These are phyloP conservation scores for Candidula unifasciata DNA, from an alignment of 2,888 invertebrate genomes.

Conservation along the genomic window DNA sequence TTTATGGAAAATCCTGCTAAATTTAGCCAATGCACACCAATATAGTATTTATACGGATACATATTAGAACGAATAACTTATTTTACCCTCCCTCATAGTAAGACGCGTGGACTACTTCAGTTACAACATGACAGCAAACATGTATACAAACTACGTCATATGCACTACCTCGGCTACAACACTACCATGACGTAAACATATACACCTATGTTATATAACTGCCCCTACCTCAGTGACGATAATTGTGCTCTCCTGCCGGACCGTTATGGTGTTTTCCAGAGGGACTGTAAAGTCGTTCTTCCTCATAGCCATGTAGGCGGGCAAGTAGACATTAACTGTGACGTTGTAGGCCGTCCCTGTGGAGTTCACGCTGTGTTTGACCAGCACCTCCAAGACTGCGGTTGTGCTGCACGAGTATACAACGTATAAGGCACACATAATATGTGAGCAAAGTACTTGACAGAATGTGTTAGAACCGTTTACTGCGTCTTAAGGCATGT, in stretches of 20 bases:
- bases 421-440: too few species aligned
- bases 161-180: too few species aligned
- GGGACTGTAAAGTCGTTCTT: constrained; percentile 43
- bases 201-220: too few species aligned
- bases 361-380: constrained; percentile 21
- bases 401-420: constrained; percentile 4
- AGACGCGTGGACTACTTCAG: not conserved
- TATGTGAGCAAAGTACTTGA: too few species aligned
- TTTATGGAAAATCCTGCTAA: too few species aligned
- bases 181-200: too few species aligned
- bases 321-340: constrained; percentile 51
- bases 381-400: constrained; percentile 18
- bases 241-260: constrained; percentile 44
- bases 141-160: not conserved
- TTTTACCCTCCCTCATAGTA: too few species aligned
- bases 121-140: not conserved
- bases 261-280: constrained; percentile 50
- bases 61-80: too few species aligned
- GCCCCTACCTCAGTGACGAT: constrained; percentile 45
- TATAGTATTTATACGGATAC: too few species aligned
- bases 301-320: constrained; percentile 41
- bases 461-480: too few species aligned
- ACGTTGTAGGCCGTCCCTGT: constrained; percentile 55
- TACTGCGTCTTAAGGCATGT: too few species aligned
- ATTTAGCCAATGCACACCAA: too few species aligned